Evolutionary conservation across 2,113 vertebrate species (phyloP), one percentile per base, ranked within the genome.

Genomic region (Ciconia maguari): DNA sequence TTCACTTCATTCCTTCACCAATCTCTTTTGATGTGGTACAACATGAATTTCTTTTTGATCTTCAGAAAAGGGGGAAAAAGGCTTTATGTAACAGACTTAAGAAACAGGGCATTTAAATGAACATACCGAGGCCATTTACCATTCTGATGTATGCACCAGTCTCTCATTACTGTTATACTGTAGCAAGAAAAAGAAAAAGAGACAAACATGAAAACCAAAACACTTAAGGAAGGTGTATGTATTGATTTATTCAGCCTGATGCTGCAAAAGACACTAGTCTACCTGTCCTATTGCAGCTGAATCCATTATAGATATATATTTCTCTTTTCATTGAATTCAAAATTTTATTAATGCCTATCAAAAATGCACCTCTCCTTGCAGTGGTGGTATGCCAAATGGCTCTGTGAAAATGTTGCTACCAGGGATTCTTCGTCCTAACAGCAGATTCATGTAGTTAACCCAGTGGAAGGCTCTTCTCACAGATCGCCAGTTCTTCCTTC

Each of bases 31-130:
- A 92, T 72, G 42, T 70, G 26, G 42, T 54, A n/a, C 12, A 91
- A 77, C 20, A 74, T 16, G 5, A 81, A 89, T 84, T 78, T 84
- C 18, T 84, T 94, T 94, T 91, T 89, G 84, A 94, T 91, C 77
- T 87, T 94, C 81, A 78, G 61, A 84, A 92, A 81, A 81, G 19
- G 19, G 16, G 38, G 26, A 2, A 4, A 62, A 82, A 41, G 11
- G 4, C 17, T 89, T 95, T 92, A 86, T 65, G 54, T 80, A 94
- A 92, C 36, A 70, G 46, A 55, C 17, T 55, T 84, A 64, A 95
- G 76, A 89, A 93, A 51, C 38, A 55, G 69, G 42, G 10, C 61
- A 42, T 84, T 84, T 60, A 78, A 91, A 82, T 84, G 64, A 91
- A 51, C n/a, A 54, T 64, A 44, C 46, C 4, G 9, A 84, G 57